Conservation (phyloP, 2,797 vertebrate genomes). For the Oophaga sylvatica region DNA sequence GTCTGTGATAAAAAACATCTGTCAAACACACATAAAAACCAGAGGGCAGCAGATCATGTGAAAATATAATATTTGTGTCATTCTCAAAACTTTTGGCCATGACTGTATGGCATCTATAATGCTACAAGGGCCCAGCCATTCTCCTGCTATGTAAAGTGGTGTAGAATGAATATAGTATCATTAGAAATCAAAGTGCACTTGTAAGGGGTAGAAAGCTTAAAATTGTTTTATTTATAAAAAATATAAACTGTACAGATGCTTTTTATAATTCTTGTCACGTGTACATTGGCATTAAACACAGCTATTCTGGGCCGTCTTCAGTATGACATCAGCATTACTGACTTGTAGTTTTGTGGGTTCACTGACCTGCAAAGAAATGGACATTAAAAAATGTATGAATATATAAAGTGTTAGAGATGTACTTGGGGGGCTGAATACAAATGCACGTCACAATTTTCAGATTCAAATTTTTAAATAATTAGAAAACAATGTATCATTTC, state of each 20-base stretch:
- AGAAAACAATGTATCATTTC: too few relatives aligned
- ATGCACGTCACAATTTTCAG: too few relatives aligned
- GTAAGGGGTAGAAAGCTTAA: not conserved
- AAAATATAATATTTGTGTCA: too few relatives aligned
- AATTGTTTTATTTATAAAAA: conserved; percentile 39
- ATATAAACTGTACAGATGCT: conserved; percentile 29
- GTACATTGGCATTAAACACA: conserved; percentile 31
- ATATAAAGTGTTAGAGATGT: too few relatives aligned
- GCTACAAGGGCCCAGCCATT: not conserved
- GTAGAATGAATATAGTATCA: not conserved
- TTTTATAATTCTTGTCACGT: not conserved
- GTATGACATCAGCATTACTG: conserved; percentile 62
- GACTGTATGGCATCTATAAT: not conserved
- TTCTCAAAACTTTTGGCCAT: too few relatives aligned
- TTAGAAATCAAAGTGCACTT: not conserved
- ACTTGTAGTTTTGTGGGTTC: conserved; percentile 74
- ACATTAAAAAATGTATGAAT: not conserved
- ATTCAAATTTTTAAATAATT: too few relatives aligned
- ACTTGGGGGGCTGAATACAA: too few relatives aligned
- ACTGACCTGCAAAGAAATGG: conserved; percentile 71
- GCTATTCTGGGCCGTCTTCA: conserved; percentile 51
- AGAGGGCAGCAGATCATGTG: too few relatives aligned
- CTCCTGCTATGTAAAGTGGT: not conserved
- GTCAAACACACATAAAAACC: too few relatives aligned
- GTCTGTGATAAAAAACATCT: too few relatives aligned